A percentile compares a stretch with the other conserved stretches of the same genome.
Evolutionary conservation across 1,140 invertebrate species (phyloP).

Genomic region (Drosophila quadrilineata): DNA sequence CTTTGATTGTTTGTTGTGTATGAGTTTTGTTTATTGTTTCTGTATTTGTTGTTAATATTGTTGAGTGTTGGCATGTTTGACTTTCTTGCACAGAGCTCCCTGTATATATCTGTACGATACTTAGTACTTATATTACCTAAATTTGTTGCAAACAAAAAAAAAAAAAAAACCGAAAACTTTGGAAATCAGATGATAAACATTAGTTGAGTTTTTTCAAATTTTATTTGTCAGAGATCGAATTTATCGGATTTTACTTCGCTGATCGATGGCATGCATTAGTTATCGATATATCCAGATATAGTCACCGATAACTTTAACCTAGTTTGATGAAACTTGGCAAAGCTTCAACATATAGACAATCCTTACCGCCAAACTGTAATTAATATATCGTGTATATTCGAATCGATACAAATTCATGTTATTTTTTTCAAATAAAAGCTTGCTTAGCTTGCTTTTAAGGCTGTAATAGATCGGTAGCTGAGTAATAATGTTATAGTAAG

Average conservation of each 20-base stretch:
- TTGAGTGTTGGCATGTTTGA: slow-evolving; percentile 37
- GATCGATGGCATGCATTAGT: slow-evolving; percentile 25
- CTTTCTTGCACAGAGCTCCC: slow-evolving; percentile 73
- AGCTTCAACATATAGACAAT: not conserved
- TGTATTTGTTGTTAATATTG: slow-evolving; percentile 52
- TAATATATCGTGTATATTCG: slow-evolving; percentile 6
- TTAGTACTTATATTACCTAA: slow-evolving; percentile 43
- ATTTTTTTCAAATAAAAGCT: not conserved
- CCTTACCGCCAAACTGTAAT: slow-evolving; percentile 42
- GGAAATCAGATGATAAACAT: slow-evolving; percentile 77
- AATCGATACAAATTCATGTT: too few relatives aligned
- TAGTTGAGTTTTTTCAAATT: slow-evolving; percentile 51
- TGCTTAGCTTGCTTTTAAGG: slow-evolving; percentile 27
- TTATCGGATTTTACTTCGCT: too few relatives aligned
- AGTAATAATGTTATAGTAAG: too few relatives aligned
- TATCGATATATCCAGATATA: not conserved
- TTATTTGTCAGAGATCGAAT: slow-evolving; percentile 12
- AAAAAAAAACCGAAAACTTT: slow-evolving; percentile 64
- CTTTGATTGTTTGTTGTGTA: slow-evolving; percentile 42
- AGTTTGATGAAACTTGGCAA: not conserved
- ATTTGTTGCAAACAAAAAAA: too few relatives aligned
- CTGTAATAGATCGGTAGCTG: slow-evolving; percentile 58
- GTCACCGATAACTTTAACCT: not conserved
- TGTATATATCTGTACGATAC: slow-evolving; percentile 56
- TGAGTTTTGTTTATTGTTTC: slow-evolving; percentile 32